Conservation (phyloP, 2,888 invertebrate genomes). For the Eilema caniola region DNA sequence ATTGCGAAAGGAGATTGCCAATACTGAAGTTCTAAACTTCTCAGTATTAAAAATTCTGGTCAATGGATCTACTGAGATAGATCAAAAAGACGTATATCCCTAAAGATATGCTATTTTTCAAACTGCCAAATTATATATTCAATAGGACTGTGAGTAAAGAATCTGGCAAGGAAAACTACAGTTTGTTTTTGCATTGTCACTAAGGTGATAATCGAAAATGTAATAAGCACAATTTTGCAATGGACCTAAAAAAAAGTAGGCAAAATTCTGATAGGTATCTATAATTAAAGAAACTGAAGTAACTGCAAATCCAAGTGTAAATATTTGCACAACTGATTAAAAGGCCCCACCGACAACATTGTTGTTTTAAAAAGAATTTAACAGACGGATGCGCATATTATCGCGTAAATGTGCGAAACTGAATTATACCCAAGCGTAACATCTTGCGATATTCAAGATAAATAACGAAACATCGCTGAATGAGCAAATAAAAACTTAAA, state of each 20-base stretch:
- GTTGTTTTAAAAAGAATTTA: constrained; percentile 22
- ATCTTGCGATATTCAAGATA: constrained; percentile 15
- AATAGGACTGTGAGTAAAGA: no score
- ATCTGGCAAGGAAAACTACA: no score
- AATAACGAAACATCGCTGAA: constrained; percentile 20
- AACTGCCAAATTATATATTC: no score
- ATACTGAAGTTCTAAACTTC: no score
- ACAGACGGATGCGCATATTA: constrained; percentile 23
- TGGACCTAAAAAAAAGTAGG: neutral
- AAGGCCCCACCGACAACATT: constrained; percentile 13
- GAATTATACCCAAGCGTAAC: constrained; percentile 20
- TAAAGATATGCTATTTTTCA: no score
- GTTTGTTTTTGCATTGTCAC: no score
- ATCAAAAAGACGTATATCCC: no score
- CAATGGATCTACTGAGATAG: no score
- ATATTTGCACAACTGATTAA: constrained; percentile 24
- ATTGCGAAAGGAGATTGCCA: no score
- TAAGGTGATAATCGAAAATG: no score
- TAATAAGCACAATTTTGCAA: no score
- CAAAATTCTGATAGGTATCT: neutral
- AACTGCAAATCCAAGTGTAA: constrained; percentile 11
- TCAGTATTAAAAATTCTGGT: no score
- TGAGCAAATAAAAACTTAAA: constrained; percentile 29
- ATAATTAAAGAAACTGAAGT: constrained; percentile 14
- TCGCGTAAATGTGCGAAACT: constrained; percentile 26